Base-by-base conservation (phyloP, 2,888 invertebrate species). In the Anthrax anthrax region DNA sequence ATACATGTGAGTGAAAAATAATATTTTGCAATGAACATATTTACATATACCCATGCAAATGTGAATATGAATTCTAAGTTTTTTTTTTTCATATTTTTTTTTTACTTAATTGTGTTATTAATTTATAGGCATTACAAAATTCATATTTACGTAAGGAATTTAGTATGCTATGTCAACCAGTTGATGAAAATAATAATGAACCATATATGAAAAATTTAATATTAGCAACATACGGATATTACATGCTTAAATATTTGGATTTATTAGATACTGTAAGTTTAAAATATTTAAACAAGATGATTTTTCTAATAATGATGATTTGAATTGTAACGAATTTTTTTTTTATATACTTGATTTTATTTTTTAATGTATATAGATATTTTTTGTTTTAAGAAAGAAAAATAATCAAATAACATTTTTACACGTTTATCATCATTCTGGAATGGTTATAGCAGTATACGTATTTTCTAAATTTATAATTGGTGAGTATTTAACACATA, bases 401-500 rank as follows among this genome's bases (percentile, higher is more conserved):
- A 74, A 80, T 53, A 79, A 76, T 48, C 90, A 91, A 69, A 74
- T 89, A 16, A 76, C 84, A 3, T 88, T 89, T 58, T 73, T 91
- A 27, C 90, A 91, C 59, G 78, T 89, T 5, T 89, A 89, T 59
- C 90, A 91, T 63, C 90, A 91, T 61, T 87, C 90, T 0, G 85
- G 90, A 40, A 95, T 95, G 94, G 91, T 92, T 2, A 77, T 90
- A 75, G 81, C 87, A 57, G 86, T 88, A 44, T 95, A 94, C 92
- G 88, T 87, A 39, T 85, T 84, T 14, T 85, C 89, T 14, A 90
- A 90, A 66, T 94, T 87, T 63, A 84, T 77, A 60, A 77, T 79
- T 47, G 89, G 89, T 43, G 89, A 89, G 0, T 23, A 23, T 23
- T n/a, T n/a, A n/a, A 23, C 23, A 8, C 23, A 23, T 23, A 23